Conservation (phyloP, 2,797 vertebrate genomes). For the Danio jaintianensis region DNA sequence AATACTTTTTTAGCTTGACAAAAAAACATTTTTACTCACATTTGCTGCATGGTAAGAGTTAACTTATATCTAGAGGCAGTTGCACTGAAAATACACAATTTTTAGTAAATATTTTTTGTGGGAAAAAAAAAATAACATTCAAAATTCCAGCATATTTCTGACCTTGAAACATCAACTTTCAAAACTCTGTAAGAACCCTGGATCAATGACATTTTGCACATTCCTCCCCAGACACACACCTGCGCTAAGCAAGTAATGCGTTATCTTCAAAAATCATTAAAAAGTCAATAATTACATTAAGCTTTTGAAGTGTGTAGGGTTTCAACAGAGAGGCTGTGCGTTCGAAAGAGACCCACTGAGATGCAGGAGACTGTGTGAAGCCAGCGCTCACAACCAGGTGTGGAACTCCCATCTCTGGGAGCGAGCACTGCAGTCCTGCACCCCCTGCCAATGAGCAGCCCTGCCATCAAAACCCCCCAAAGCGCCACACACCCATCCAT, state of each 20-base stretch:
- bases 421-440: constrained; percentile 36
- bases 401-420: constrained; percentile 48
- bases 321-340: constrained; percentile 47
- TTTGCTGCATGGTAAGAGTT: not conserved
- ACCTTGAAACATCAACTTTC: not conserved
- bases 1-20: not conserved
- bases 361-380: constrained; percentile 30
- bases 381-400: constrained; percentile 43
- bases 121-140: not conserved
- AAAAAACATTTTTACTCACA: not conserved
- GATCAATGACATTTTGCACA: constrained; percentile 1
- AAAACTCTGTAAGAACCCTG: not conserved
- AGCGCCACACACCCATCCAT: constrained; percentile 75
- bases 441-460: constrained; percentile 72
- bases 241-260: not conserved
- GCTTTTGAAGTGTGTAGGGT: constrained; percentile 42
- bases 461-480: constrained; percentile 70
- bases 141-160: not conserved
- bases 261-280: constrained; percentile 35
- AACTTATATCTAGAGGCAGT: not conserved
- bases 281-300: constrained; percentile 42
- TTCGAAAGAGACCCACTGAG: constrained; percentile 55
- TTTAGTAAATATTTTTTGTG: not conserved
- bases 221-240: constrained; percentile 25
- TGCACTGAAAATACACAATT: not conserved